Base-by-base conservation (phyloP, 1,140 invertebrate genomes). In the Nephila pilipes region DNA sequence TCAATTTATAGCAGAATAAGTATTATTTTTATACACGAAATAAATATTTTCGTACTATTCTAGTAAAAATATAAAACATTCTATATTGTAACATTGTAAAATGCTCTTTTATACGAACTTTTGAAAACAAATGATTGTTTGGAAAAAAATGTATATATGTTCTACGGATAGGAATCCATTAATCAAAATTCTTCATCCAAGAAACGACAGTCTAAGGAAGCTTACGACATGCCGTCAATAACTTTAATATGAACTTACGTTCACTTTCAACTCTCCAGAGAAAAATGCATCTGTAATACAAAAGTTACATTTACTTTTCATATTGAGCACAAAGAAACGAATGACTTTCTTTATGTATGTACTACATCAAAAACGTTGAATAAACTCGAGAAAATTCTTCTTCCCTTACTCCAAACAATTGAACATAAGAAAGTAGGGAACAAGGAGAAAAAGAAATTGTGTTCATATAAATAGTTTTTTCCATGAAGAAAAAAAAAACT, bases 211-310 rank as follows among this genome's bases (percentile, higher is more conserved):
- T 25, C 65, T 32, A 75, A 32, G 25, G 65, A 63, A 63, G 65
- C 29, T 16, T 75, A 75, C 65, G 29, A 75, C 65, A 75, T 75
- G 65, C 29, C 25, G 32, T 75, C 16, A 8, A 14, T 75, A 69
- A 75, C 25, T 75, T 75, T 75, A 75, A 75, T 75, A 75, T 75
- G 29, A 75, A 75, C 65, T 75, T 18, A 32, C 29, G 29, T 29
- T 75, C 65, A 14, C 29, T 69, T 32, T 32, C 8, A 38, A 16
- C 3, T 4, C 1, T 3, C 12, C 12, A 16, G 25, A 32, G 65
- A 32, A 32, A 36, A 32, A 75, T 29, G 29, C 3, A 75, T 25
- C 65, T 75, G 65, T 75, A 75, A 32, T 32, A 32, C 16, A 75
- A 32, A 75, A 55, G 80, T 54, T 54, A 1, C 46, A 22, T 46